phyloP scores from a whole-genome alignment of 2,888 invertebrate species.

The Agonum fuliginosum region DNA sequence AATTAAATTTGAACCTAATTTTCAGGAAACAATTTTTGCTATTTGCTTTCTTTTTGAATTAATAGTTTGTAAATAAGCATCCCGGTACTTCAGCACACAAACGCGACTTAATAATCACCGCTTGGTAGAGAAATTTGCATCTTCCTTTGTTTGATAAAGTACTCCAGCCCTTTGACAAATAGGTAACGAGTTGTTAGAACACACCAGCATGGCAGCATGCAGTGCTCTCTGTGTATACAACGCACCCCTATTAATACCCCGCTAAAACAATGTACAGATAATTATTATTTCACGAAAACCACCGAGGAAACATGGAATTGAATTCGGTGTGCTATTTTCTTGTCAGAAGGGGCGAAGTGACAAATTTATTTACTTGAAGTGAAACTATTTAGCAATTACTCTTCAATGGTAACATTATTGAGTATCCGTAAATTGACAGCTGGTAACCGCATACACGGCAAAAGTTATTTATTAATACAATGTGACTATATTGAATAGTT shows the following conservation, averaged over 20 bases:
- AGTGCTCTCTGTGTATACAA: neutral
- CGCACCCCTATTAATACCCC: neutral
- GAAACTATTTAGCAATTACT: too few species aligned
- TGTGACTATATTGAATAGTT: too few species aligned
- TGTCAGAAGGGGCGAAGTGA: neutral
- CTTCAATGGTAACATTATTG: too few species aligned
- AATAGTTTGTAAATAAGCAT: neutral
- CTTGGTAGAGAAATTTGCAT: conserved; percentile 22
- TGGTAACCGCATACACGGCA: too few species aligned
- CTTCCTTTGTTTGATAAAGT: conserved; percentile 39
- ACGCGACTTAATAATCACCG: conserved; percentile 4
- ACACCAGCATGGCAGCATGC: neutral
- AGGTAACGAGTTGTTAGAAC: conserved; percentile 28
- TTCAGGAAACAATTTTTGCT: too few species aligned
- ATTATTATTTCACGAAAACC: conserved; percentile 30
- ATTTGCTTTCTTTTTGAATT: neutral
- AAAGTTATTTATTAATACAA: too few species aligned
- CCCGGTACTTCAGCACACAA: neutral
- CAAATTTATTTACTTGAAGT: conserved; percentile 5
- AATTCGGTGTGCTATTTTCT: conserved; percentile 12
- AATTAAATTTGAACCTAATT: too few species aligned
- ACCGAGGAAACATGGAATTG: conserved; percentile 17
- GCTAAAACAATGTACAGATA: conserved; percentile 19
- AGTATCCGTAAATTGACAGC: too few species aligned
- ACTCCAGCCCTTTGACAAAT: conserved; percentile 21